These are phyloP conservation scores for Hafferia zeledoni DNA, from an alignment of 2,797 vertebrate species.

Conservation along the genomic window DNA sequence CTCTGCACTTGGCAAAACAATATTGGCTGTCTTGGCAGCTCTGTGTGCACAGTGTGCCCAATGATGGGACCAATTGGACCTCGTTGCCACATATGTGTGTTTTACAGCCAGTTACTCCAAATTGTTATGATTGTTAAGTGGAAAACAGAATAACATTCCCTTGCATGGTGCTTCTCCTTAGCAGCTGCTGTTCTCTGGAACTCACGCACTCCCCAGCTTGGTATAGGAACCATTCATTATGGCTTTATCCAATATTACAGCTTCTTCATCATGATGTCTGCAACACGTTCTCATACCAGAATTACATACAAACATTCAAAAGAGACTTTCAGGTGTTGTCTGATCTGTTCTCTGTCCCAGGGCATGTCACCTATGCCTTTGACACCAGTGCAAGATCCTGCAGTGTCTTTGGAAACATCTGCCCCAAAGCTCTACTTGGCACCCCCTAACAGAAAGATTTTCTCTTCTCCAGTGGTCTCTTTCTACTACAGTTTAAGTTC, in stretches of 20 bases:
- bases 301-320: neutral
- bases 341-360: neutral
- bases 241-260: neutral
- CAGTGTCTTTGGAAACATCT: neutral
- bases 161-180: neutral
- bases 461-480: neutral
- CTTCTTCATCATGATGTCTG: neutral
- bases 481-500: neutral
- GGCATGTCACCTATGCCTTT: neutral
- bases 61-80: neutral
- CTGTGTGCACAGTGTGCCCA: neutral
- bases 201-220: neutral
- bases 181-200: neutral
- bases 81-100: neutral
- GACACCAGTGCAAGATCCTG: neutral
- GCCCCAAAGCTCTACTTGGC: neutral
- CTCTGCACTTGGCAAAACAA: neutral
- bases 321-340: neutral
- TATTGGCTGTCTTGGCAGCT: neutral
- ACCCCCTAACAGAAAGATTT: neutral
- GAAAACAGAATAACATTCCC: neutral
- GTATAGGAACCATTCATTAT: neutral
- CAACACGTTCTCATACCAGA: neutral
- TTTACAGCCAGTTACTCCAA: neutral
- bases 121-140: neutral